Base-by-base conservation (phyloP, 2,113 vertebrate species). In the Leucosticte australis region DNA sequence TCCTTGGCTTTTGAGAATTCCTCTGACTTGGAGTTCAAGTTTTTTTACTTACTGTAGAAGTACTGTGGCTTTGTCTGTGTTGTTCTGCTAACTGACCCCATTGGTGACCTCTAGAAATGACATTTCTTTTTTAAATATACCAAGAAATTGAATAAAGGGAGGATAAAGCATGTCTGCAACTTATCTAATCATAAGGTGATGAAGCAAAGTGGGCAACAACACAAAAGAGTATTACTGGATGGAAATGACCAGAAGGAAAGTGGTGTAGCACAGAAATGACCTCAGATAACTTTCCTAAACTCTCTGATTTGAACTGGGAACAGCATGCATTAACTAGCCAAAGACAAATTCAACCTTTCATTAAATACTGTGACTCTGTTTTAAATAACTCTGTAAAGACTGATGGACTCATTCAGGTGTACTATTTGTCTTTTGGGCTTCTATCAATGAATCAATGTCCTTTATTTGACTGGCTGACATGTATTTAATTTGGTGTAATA, bases 351-450 rank as follows among this genome's bases (percentile, higher is more conserved):
- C 30, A 70, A 5, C 81, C 81, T 89, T 87, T 37, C 50, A 80
- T 75, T 89, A 56, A 89, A 75, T 75, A 71, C 30, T 33, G 46
- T 44, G 47, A 23, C 75, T 89, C 35, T 64, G 26, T 77, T 92
- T 94, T 92, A 96, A 83, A 70, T 92, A 92, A 92, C 47, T 91
- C n/a, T 30, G 37, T 50, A 63, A 84, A 95, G 85, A 87, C 87
- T 56, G 63, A 93, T 94, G 79, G 79, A 63, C 81, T 65, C 35
- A 67, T 82, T 92, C 85, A 92, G 46, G 33, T 92, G 67, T 78
- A 75, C 80, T 92, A 92, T 97, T 95, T 96, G 90, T 95, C 97
- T 94, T 91, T 90, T 50, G 44, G 15, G 4, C 62, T 73, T 94
- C 86, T 86, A 31, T 94, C 91, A 82, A 95, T 95, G 68, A 96